phyloP scores from a whole-genome alignment of 2,797 vertebrate genomes.

The Holocentrus rufus region DNA sequence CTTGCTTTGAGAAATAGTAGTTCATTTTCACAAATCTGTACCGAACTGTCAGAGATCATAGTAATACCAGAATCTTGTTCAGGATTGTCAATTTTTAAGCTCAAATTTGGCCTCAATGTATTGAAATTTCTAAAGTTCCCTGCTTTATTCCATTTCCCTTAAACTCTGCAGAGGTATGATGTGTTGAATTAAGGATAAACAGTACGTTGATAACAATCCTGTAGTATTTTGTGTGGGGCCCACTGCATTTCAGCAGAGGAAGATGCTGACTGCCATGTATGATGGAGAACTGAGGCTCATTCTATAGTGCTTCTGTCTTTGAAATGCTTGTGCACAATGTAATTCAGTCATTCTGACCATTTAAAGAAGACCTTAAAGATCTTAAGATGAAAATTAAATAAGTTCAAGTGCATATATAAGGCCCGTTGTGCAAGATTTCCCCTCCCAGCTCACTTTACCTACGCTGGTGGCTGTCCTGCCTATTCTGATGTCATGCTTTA shows the following conservation, averaged over 20 bases:
- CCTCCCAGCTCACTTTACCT: conserved; percentile 30
- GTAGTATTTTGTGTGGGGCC: background rate
- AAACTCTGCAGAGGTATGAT: conserved; percentile 8
- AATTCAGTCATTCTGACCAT: conserved; percentile 1
- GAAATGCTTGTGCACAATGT: background rate
- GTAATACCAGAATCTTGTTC: background rate
- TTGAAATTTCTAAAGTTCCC: conserved; percentile 19
- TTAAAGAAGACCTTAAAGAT: conserved; percentile 7
- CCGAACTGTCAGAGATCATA: conserved; percentile 10
- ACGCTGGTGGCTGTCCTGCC: conserved; percentile 30
- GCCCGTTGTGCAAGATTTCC: conserved; percentile 12
- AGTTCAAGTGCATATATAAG: conserved; percentile 12
- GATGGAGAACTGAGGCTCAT: background rate
- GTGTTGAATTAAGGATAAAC: background rate
- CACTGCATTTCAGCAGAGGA: conserved; percentile 8
- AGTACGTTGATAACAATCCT: conserved; percentile 6
- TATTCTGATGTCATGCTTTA: conserved; percentile 16
- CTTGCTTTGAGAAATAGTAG: background rate
- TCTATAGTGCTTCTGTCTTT: background rate
- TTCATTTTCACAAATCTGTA: conserved; percentile 16
- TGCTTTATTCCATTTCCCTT: background rate
- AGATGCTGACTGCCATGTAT: conserved; percentile 5
- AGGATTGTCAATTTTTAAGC: no score
- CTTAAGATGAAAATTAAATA: background rate
- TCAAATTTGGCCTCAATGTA: background rate